phyloP scores from a whole-genome alignment of 2,888 invertebrate genomes.

The Mesorhabditis spiculigera region DNA sequence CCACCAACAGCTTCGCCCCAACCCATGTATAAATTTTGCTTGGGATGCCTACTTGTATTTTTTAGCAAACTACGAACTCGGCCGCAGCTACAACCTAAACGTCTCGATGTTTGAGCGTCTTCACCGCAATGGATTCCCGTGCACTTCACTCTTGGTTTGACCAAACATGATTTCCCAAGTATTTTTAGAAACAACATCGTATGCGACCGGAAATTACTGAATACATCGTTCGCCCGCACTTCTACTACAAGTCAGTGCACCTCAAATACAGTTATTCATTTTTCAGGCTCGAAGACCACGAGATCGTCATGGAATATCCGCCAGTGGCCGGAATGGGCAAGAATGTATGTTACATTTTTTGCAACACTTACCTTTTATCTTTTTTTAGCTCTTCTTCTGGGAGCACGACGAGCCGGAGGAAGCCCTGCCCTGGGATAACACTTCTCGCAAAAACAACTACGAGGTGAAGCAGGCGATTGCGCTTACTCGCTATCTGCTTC shows the following conservation, averaged over 20 bases:
- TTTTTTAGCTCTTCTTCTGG: slow-evolving; percentile 68
- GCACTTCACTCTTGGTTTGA: slow-evolving; percentile 62
- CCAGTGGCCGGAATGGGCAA: slow-evolving; percentile 67
- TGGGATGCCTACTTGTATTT: neutral
- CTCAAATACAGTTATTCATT: neutral
- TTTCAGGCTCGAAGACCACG: slow-evolving; percentile 43
- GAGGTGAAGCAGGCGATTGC: slow-evolving; percentile 64
- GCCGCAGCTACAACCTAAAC: slow-evolving; percentile 70
- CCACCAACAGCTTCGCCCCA: slow-evolving; percentile 76
- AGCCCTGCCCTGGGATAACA: slow-evolving; percentile 9
- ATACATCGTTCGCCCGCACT: slow-evolving; percentile 66
- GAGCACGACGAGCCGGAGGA: slow-evolving; percentile 22
- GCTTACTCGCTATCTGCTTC: slow-evolving; percentile 32
- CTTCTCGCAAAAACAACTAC: neutral
- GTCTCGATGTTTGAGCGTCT: slow-evolving; percentile 75
- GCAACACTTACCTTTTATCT: too few species aligned
- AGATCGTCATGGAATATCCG: slow-evolving; percentile 66
- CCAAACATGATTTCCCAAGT: neutral
- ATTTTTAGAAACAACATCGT: slow-evolving; percentile 69
- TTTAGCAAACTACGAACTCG: slow-evolving; percentile 67
- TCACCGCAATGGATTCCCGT: slow-evolving; percentile 69
- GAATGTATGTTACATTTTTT: slow-evolving; percentile 38
- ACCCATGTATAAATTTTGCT: slow-evolving; percentile 54
- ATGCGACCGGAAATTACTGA: slow-evolving; percentile 72
- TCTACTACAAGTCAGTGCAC: slow-evolving; percentile 66